Evolutionary conservation across 1,140 invertebrate species (phyloP).

Genomic region (Heliconius nattereri): DNA sequence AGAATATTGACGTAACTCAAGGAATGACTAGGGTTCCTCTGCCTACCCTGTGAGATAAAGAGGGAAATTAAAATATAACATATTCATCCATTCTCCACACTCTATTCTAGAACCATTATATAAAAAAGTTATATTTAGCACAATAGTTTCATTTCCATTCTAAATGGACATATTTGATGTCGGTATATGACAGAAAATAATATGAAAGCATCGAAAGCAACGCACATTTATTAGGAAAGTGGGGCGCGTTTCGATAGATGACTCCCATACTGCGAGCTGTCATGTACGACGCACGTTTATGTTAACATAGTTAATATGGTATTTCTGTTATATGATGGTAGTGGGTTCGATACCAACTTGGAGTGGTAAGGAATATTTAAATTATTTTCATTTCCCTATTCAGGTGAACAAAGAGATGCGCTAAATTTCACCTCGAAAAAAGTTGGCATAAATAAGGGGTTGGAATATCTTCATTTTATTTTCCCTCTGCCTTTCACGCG

Average conservation of each 20-base stretch:
- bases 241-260: constrained; percentile 31
- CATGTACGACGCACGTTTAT: not conserved
- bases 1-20: no score
- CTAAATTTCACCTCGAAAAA: no score
- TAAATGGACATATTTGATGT: constrained; percentile 15
- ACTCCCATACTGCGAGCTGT: not conserved
- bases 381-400: no score
- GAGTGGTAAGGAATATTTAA: no score
- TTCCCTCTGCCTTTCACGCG: no score
- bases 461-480: no score
- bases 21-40: no score
- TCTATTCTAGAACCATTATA: not conserved
- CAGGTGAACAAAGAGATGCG: no score
- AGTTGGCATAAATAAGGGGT: no score
- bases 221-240: constrained; percentile 35
- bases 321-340: not conserved
- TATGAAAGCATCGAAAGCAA: constrained; percentile 25
- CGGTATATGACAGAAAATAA: constrained; percentile 28
- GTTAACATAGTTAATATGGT: not conserved
- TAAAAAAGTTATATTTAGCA: not conserved
- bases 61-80: no score
- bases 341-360: not conserved
- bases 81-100: no score
- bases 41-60: no score
- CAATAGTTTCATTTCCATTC: not conserved